A percentile compares a stretch with the other conserved stretches of the same genome.
These are phyloP conservation scores for Epinephelus fuscoguttatus DNA, from an alignment of 2,113 vertebrate genomes.

Conservation along the genomic window DNA sequence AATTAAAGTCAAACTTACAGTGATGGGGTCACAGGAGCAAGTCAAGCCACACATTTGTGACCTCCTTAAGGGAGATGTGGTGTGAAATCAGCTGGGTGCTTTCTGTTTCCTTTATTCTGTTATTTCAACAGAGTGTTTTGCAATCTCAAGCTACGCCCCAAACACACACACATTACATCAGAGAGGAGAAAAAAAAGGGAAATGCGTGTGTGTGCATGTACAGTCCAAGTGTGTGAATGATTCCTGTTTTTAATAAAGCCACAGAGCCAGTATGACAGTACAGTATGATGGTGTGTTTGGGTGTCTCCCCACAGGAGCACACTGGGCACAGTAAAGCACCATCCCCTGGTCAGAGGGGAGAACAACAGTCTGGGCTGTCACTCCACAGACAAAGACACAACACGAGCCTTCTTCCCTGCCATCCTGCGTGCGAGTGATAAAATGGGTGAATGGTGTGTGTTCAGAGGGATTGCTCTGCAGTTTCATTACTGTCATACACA, in stretches of 20 bases:
- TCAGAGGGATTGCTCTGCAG: not conserved
- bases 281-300: slow-evolving; percentile 54
- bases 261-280: slow-evolving; percentile 23
- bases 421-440: not conserved
- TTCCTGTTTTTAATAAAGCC: slow-evolving; percentile 33
- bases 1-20: not conserved
- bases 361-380: slow-evolving; percentile 77
- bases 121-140: slow-evolving; percentile 65
- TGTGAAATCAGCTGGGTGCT: not conserved
- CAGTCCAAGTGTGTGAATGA: slow-evolving; percentile 4
- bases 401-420: slow-evolving; percentile 27
- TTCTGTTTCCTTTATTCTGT: slow-evolving; percentile 43
- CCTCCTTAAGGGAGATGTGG: not conserved
- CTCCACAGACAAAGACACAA: slow-evolving; percentile 70
- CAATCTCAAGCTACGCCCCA: slow-evolving; percentile 53
- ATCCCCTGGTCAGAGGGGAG: slow-evolving; percentile 65
- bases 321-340: slow-evolving; percentile 64
- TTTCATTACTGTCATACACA: slow-evolving; percentile 14
- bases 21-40: not conserved
- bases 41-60: slow-evolving; percentile 4
- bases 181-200: slow-evolving; percentile 19
- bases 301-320: slow-evolving; percentile 64
- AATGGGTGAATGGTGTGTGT: slow-evolving; percentile 18
- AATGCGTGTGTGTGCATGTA: slow-evolving; percentile 61
- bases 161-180: slow-evolving; percentile 42